Conservation (phyloP, 2,797 vertebrate genomes). For the Toxotes lorentzi region DNA sequence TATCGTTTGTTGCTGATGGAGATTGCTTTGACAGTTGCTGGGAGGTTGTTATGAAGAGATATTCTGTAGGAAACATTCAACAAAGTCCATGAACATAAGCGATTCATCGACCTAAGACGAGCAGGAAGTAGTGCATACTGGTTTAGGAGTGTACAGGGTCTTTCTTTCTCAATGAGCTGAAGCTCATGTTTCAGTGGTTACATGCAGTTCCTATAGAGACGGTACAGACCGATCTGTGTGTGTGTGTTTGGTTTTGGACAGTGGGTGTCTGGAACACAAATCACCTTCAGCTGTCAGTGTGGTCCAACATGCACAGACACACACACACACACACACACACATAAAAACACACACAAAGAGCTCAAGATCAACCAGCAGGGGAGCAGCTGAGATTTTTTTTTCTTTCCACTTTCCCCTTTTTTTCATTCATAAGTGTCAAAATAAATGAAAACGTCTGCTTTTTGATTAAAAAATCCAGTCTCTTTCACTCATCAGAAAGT, state of each 20-base stretch:
- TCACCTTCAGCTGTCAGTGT: slow-evolving; percentile 69
- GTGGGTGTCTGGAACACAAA: slow-evolving; percentile 54
- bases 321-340: slow-evolving; percentile 9
- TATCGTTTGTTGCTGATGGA: background rate
- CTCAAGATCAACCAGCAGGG: background rate
- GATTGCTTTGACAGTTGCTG: background rate
- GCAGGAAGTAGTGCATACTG: slow-evolving; percentile 1
- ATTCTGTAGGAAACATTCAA: slow-evolving; percentile 8
- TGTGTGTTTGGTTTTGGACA: slow-evolving; percentile 53
- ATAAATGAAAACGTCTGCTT: background rate
- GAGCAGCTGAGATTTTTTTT: slow-evolving; percentile 9
- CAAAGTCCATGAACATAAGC: background rate
- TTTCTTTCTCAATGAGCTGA: slow-evolving; percentile 42
- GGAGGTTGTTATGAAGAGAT: background rate
- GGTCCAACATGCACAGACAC: slow-evolving; percentile 14
- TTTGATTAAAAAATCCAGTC: too few species aligned
- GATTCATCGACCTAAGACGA: background rate
- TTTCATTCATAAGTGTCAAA: slow-evolving; percentile 14
- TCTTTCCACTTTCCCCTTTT: background rate
- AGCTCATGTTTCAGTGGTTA: slow-evolving; percentile 64
- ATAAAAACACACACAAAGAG: background rate
- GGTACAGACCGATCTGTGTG: slow-evolving; percentile 54
- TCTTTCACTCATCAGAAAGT: background rate
- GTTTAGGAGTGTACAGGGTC: background rate
- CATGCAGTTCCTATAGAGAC: slow-evolving; percentile 78